phyloP scores from a whole-genome alignment of 2,888 invertebrate species.

The Ectemnius cavifrons region DNA sequence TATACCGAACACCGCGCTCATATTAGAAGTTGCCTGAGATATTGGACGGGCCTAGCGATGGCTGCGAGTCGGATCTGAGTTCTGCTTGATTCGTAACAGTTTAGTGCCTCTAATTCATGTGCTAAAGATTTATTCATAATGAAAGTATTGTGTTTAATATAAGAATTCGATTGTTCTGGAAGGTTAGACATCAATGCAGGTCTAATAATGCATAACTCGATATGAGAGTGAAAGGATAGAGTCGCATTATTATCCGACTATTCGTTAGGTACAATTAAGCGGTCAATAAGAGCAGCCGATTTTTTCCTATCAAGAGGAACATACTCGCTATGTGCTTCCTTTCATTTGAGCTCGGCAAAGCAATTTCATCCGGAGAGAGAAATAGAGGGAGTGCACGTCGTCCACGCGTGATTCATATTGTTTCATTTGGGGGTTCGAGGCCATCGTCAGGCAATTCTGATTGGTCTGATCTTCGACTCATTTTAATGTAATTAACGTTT shows the following conservation, averaged over 20 bases:
- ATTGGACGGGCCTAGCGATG: slow-evolving; percentile 68
- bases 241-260: neutral
- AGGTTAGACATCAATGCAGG: too few species aligned
- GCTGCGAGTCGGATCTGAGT: slow-evolving; percentile 61
- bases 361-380: neutral
- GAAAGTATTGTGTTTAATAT: too few species aligned
- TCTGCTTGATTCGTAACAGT: slow-evolving; percentile 28
- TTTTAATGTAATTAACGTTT: slow-evolving; percentile 78
- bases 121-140: too few species aligned
- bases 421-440: slow-evolving; percentile 44
- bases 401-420: neutral
- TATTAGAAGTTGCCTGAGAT: slow-evolving; percentile 75
- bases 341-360: neutral
- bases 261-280: neutral
- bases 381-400: neutral
- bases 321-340: neutral
- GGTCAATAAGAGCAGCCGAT: neutral
- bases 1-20: slow-evolving; percentile 70
- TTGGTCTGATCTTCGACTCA: slow-evolving; percentile 76
- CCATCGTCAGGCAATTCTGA: slow-evolving; percentile 63
- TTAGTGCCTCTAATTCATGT: too few species aligned
- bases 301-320: neutral
- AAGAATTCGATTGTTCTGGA: too few species aligned
- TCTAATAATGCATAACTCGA: too few species aligned
- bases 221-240: too few species aligned